A percentile compares a stretch with the other conserved stretches of the same genome.
phyloP scores from a whole-genome alignment of 2,113 vertebrate species.

The Oncorhynchus tshawytscha region DNA sequence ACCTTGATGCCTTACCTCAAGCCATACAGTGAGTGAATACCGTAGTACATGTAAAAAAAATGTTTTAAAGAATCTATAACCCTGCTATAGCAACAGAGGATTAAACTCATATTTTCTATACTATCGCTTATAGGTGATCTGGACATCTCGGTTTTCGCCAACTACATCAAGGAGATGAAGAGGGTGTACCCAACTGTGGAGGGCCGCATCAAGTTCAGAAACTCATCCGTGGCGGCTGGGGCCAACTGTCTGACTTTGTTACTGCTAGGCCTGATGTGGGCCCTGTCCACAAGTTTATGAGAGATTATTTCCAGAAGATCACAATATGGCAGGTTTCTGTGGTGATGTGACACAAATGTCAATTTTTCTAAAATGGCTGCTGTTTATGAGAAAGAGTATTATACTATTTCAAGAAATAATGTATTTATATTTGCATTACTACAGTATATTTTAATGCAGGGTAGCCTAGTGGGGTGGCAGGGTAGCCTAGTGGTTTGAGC shows the following conservation, averaged over 20 bases:
- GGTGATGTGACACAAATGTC: not conserved
- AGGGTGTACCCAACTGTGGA: slow-evolving; percentile 78
- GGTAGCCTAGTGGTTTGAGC: no score
- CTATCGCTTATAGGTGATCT: slow-evolving; percentile 70
- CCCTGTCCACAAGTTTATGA: slow-evolving; percentile 13
- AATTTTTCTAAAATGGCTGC: not conserved
- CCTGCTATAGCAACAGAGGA: not conserved
- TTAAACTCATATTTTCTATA: not conserved
- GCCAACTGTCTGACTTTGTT: slow-evolving; percentile 29
- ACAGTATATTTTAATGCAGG: not conserved
- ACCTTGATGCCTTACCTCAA: no score
- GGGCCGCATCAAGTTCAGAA: slow-evolving; percentile 81
- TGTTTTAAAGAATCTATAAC: no score
- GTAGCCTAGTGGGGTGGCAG: no score
- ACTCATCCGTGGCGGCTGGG: not conserved
- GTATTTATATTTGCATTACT: not conserved
- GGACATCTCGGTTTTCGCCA: slow-evolving; percentile 75
- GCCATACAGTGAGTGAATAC: no score
- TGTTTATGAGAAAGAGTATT: no score
- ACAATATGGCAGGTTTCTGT: no score
- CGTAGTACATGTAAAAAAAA: no score
- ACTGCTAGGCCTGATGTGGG: slow-evolving; percentile 27
- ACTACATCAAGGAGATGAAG: slow-evolving; percentile 78
- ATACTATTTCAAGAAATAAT: not conserved
- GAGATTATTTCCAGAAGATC: not conserved